Percentiles rank a stretch among this genome's conserved stretches.
phyloP scores from a whole-genome alignment of 2,888 invertebrate species.

The Drosophila paramelanica region DNA sequence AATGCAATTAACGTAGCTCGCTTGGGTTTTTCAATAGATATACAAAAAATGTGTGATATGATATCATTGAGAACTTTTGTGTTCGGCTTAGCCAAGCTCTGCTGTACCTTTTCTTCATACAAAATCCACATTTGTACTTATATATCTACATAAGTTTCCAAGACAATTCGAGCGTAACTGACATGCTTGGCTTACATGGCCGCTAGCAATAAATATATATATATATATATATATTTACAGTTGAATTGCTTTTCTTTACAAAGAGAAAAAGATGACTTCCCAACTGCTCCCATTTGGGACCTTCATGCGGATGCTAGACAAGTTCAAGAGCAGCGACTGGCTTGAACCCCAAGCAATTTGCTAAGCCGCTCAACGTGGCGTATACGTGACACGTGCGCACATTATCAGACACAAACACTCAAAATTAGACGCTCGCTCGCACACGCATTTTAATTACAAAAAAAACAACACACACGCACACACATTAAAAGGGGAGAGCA shows the following conservation, averaged over 20 bases:
- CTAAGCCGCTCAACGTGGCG: slow-evolving; percentile 40
- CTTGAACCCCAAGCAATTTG: slow-evolving; percentile 15
- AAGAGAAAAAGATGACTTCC: slow-evolving; percentile 25
- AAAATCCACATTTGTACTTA: slow-evolving; percentile 6
- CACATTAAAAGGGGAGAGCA: slow-evolving; percentile 3
- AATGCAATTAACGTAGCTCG: slow-evolving; percentile 5
- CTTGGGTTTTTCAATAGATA: background rate
- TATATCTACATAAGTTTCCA: slow-evolving; percentile 25
- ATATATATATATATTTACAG: slow-evolving; percentile 8
- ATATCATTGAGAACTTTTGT: slow-evolving; percentile 26
- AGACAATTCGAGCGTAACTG: slow-evolving; percentile 66
- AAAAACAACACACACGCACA: slow-evolving; percentile 8
- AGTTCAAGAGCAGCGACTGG: slow-evolving; percentile 56
- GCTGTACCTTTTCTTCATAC: slow-evolving; percentile 1
- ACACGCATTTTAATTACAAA: slow-evolving; percentile 12
- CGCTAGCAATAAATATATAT: background rate
- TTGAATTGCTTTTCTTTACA: slow-evolving; percentile 42
- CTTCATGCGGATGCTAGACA: slow-evolving; percentile 33
- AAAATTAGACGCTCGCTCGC: slow-evolving; percentile 42
- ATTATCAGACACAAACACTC: slow-evolving; percentile 20
- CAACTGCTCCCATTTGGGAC: slow-evolving; percentile 10
- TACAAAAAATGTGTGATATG: slow-evolving; percentile 17
- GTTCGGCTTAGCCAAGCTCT: slow-evolving; percentile 4
- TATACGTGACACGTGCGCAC: slow-evolving; percentile 56
- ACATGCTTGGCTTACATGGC: slow-evolving; percentile 63